Evolutionary conservation across 1,140 invertebrate genomes (phyloP).

Genomic region (Dreissena rostriformis): DNA sequence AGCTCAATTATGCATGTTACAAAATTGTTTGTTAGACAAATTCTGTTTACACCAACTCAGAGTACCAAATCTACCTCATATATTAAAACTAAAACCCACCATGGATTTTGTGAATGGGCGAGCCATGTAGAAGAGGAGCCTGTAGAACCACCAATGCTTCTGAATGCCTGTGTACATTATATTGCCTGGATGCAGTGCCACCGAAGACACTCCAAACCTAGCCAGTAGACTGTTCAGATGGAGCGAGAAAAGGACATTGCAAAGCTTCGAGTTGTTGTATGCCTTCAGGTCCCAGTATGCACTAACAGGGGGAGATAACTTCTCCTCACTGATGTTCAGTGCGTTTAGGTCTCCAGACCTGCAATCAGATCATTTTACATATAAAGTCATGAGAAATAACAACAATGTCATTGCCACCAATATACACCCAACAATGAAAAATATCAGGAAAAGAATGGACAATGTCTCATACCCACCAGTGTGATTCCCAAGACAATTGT

Average conservation of each 20-base stretch:
- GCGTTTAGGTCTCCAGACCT: constrained; percentile 86
- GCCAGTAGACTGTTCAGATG: constrained; percentile 84
- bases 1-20: no score
- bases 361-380: constrained; percentile 61
- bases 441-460: no score
- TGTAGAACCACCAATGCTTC: constrained; percentile 92
- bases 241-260: constrained; percentile 92
- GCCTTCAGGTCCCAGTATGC: constrained; percentile 90
- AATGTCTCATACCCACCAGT: no score
- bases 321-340: constrained; percentile 85
- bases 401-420: no score
- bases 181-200: constrained; percentile 96
- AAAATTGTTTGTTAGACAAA: no score
- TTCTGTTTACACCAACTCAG: no score
- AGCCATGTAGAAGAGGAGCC: constrained; percentile 89
- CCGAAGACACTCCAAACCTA: constrained; percentile 87
- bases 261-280: constrained; percentile 96
- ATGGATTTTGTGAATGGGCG: constrained; percentile 97
- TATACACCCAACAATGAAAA: no score
- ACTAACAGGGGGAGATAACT: constrained; percentile 83
- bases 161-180: constrained; percentile 89
- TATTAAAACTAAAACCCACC: constrained; percentile 84
- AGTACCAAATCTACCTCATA: no score
- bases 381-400: no score
- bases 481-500: no score